A percentile compares a stretch with the other conserved stretches of the same genome.
Evolutionary conservation across 2,113 vertebrate species (phyloP).

Genomic region (Hoplias malabaricus): DNA sequence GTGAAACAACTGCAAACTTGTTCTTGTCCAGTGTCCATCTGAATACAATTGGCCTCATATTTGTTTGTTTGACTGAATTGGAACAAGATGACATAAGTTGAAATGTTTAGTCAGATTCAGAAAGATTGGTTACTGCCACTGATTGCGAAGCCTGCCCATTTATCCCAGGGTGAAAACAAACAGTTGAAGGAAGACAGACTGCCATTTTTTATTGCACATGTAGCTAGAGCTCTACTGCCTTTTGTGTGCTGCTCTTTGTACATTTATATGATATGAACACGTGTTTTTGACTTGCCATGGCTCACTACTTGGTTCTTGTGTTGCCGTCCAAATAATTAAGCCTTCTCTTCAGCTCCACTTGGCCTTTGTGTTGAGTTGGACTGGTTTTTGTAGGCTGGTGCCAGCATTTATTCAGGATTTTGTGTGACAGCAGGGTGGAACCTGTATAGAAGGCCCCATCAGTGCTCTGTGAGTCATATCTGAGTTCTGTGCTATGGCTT

Average conservation of each 20-base stretch:
- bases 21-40: not conserved
- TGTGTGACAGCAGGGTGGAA: constrained; percentile 32
- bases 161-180: not conserved
- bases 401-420: constrained; percentile 11
- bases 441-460: not conserved
- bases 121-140: not conserved
- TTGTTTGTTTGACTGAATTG: not conserved
- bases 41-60: not conserved
- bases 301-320: not conserved
- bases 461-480: constrained; percentile 7
- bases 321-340: constrained; percentile 8
- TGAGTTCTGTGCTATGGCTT: constrained; percentile 22
- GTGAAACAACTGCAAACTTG: not conserved
- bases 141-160: not conserved
- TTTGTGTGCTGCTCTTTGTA: not conserved
- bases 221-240: not conserved
- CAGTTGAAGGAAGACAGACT: not conserved
- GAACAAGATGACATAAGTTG: not conserved
- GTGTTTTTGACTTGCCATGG: not conserved
- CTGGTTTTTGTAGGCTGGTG: not conserved
- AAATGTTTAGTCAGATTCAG: not conserved
- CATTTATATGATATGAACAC: not conserved
- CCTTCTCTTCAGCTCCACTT: not conserved
- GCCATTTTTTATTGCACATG: not conserved
- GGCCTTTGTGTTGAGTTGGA: not conserved